Evolutionary conservation across 2,888 invertebrate species (phyloP).

Genomic region (Maniola hyperantus): DNA sequence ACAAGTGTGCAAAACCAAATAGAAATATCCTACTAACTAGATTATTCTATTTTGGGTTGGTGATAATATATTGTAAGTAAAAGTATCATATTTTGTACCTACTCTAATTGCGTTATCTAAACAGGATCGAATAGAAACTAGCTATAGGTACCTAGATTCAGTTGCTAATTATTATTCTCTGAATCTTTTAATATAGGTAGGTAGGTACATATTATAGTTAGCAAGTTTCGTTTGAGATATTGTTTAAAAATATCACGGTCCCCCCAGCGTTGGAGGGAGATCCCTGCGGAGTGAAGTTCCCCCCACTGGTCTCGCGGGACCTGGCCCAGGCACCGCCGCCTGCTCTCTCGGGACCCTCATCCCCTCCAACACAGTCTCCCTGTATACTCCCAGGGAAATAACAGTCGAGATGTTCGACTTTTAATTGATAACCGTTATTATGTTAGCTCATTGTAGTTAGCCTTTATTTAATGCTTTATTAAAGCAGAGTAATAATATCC

Average conservation of each 20-base stretch:
- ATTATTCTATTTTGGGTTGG: too few species aligned
- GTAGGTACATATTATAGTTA: slow-evolving; percentile 1
- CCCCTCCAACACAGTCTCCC: slow-evolving; percentile 50
- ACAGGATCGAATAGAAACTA: neutral
- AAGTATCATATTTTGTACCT: too few species aligned
- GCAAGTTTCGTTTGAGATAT: slow-evolving; percentile 48
- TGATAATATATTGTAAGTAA: too few species aligned
- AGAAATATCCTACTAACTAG: too few species aligned
- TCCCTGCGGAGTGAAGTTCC: slow-evolving; percentile 76
- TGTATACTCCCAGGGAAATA: slow-evolving; percentile 68
- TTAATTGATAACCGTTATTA: slow-evolving; percentile 63
- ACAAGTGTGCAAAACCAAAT: too few species aligned
- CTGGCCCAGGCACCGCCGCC: slow-evolving; percentile 76
- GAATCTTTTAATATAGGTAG: neutral
- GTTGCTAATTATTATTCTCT: neutral
- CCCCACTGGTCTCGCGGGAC: slow-evolving; percentile 73
- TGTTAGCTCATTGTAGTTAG: slow-evolving; percentile 25
- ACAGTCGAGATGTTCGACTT: slow-evolving; percentile 70
- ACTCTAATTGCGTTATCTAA: too few species aligned
- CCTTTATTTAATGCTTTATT: slow-evolving; percentile 4
- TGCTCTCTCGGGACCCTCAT: slow-evolving; percentile 67
- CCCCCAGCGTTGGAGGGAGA: slow-evolving; percentile 55
- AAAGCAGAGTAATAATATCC: too few species aligned
- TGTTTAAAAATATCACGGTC: slow-evolving; percentile 76
- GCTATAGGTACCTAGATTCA: too few species aligned